Evolutionary conservation across 2,888 invertebrate genomes (phyloP).

Genomic region (Zygogramma bicolorata): DNA sequence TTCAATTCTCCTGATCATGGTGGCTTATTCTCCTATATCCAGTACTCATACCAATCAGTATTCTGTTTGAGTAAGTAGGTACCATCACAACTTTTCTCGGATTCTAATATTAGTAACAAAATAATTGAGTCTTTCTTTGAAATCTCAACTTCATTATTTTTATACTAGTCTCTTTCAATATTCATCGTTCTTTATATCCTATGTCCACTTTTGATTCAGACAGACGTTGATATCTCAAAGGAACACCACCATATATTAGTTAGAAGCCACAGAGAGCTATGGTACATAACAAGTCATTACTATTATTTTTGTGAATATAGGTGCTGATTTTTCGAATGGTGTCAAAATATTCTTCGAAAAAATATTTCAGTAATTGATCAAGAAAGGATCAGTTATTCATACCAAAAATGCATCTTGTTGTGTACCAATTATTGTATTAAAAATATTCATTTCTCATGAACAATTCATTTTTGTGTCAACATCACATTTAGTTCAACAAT

Average conservation of each 20-base stretch:
- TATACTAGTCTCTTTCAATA: too few relatives aligned
- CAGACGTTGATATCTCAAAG: not conserved
- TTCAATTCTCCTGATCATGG: too few relatives aligned
- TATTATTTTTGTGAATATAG: not conserved
- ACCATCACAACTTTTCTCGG: not conserved
- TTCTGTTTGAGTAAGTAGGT: not conserved
- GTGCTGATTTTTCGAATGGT: not conserved
- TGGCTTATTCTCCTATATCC: too few relatives aligned
- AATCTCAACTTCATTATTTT: too few relatives aligned
- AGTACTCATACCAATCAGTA: not conserved
- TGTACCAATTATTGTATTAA: not conserved
- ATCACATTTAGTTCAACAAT: not conserved
- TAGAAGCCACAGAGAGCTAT: constrained; percentile 1
- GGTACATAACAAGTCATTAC: not conserved
- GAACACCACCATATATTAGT: not conserved
- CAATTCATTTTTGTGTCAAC: not conserved
- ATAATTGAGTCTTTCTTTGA: not conserved
- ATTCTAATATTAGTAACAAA: not conserved
- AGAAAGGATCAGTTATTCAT: not conserved
- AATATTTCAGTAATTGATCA: not conserved
- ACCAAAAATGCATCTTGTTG: not conserved
- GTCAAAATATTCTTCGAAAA: not conserved
- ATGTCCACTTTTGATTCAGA: too few relatives aligned
- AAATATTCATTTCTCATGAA: not conserved
- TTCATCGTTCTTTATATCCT: too few relatives aligned